Percentiles rank a stretch among this genome's conserved stretches.
phyloP scores from a whole-genome alignment of 2,888 invertebrate genomes.

The Tachina grossa region DNA sequence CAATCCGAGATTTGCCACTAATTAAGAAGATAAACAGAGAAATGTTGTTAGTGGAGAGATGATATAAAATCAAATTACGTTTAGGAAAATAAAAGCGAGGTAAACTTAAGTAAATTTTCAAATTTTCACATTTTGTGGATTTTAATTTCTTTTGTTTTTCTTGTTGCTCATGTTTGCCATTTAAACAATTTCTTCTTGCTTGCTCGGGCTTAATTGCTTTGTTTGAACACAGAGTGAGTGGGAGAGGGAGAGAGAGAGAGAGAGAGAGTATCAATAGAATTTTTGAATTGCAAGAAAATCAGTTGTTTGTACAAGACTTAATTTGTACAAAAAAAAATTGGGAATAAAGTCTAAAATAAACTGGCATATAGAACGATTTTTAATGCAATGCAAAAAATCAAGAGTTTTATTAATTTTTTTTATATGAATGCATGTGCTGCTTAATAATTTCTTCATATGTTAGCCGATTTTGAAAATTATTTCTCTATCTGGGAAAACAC shows the following conservation, averaged over 20 bases:
- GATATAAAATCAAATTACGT: slow-evolving; percentile 32
- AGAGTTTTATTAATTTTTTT: too few species aligned
- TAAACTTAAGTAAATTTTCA: slow-evolving; percentile 71
- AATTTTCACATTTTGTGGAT: slow-evolving; percentile 65
- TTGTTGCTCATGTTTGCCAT: background rate
- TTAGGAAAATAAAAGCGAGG: slow-evolving; percentile 10
- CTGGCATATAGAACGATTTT: background rate
- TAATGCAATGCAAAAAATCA: too few species aligned
- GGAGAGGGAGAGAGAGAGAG: background rate
- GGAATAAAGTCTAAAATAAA: background rate
- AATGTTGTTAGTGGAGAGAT: slow-evolving; percentile 26
- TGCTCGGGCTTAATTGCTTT: background rate
- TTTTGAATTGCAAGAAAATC: slow-evolving; percentile 18
- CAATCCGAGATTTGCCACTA: slow-evolving; percentile 71
- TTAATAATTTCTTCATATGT: too few species aligned
- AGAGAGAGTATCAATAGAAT: slow-evolving; percentile 38
- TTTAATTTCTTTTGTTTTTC: slow-evolving; percentile 34
- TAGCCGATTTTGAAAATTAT: too few species aligned
- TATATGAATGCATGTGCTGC: too few species aligned
- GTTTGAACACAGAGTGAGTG: background rate
- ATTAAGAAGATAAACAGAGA: slow-evolving; percentile 73
- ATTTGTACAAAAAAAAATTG: background rate
- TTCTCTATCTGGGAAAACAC: too few species aligned
- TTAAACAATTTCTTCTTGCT: background rate
- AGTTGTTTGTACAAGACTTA: background rate